Base-by-base conservation (phyloP, 2,888 invertebrate species). In the Deroplatys truncata region DNA sequence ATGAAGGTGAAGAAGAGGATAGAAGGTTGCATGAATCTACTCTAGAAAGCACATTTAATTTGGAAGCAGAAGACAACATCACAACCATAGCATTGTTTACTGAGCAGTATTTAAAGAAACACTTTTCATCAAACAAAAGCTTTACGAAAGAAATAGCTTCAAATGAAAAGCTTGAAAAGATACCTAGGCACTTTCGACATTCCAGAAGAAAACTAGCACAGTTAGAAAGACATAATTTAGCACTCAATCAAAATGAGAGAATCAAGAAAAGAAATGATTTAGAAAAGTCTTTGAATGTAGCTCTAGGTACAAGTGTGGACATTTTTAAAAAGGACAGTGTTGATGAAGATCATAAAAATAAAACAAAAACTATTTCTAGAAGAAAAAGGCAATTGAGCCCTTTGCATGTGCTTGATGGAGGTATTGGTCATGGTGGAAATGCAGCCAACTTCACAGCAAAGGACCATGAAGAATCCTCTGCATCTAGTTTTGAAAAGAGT, bases 401-500 rank as follows among this genome's bases (percentile, higher is more conserved):
- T 8, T 25, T 72, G 91, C 94, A 94, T 91, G 93, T 96, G 89
- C 94, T 97, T 89, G 97, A 97, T 93, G 95, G 96, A 56, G 97
- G 96, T 88, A 96, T 97, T 20, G 95, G 95, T 91, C 97, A 97
- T 92, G 97, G 97, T 7, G 97, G 97, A 9, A 97, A 97, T 93
- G 95, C 95, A 20, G 92, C 92, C 90, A 96, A 97, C 92, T 94
- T 93, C 88, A 94, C 95, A 0, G 93, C 94, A 83, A 93, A 93
- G 9, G 91, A 91, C 28, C 92, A 94, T 13, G 88, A 88, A 1
- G 96, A 96, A 89, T 95, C 95, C 89, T 96, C 97, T 10, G 95
- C 96, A n/a, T 97, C 97, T 0, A 97, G 97, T 93, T 98, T 98
- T 93, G 98, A 98, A 93, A 96, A 95, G 89, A 96, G 95, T 90